These are phyloP conservation scores for Akabosia matsudoensis DNA, from an alignment of 1,140 invertebrate species.

Conservation along the genomic window DNA sequence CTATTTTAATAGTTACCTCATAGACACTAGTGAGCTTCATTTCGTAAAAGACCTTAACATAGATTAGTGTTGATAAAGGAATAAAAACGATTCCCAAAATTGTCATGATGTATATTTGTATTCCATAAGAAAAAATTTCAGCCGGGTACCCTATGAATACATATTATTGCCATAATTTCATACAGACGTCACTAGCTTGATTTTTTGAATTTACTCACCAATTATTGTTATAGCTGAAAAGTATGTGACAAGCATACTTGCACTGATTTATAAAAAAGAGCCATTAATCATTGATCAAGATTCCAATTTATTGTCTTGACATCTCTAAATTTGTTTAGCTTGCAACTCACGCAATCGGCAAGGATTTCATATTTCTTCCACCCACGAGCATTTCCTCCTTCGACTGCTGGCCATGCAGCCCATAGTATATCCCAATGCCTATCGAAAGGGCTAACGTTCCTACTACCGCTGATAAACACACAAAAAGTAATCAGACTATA, in stretches of 20 bases:
- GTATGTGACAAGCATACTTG: slow-evolving; percentile 25
- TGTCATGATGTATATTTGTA: slow-evolving; percentile 38
- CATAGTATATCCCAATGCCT: slow-evolving; percentile 55
- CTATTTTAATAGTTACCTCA: slow-evolving; percentile 34
- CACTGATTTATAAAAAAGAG: background rate
- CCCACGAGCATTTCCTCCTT: slow-evolving; percentile 48
- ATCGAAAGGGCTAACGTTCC: slow-evolving; percentile 49
- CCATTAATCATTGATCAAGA: background rate
- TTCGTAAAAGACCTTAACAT: slow-evolving; percentile 41
- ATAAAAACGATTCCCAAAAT: slow-evolving; percentile 24
- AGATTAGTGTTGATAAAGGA: slow-evolving; percentile 32
- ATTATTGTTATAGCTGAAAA: slow-evolving; percentile 24
- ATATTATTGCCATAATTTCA: no score
- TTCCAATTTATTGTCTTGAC: background rate
- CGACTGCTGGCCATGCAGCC: slow-evolving; percentile 51
- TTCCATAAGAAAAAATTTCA: slow-evolving; percentile 43
- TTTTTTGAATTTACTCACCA: slow-evolving; percentile 15
- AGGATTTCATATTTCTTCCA: slow-evolving; percentile 17
- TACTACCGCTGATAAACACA: slow-evolving; percentile 49
- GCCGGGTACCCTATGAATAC: slow-evolving; percentile 45
- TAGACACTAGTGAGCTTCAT: slow-evolving; percentile 45
- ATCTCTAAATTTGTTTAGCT: background rate
- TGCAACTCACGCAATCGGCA: slow-evolving; percentile 20
- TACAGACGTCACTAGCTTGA: background rate
- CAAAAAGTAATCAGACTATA: no score